phyloP scores from a whole-genome alignment of 2,888 invertebrate genomes.

The Cataglyphis altisquamis region DNA sequence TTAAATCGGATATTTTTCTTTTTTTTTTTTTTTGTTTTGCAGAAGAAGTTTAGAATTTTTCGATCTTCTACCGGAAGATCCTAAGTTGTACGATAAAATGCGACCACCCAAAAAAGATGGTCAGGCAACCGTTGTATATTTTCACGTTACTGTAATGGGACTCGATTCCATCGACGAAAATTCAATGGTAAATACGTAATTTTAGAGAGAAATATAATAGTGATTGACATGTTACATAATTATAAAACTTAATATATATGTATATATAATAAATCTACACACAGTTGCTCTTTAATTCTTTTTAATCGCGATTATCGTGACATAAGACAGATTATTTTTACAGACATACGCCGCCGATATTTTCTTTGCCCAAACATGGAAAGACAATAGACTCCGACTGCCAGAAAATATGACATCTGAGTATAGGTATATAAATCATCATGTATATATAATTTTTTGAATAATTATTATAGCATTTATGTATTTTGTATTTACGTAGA shows the following conservation, averaged over 20 bases:
- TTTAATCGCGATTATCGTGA: background rate
- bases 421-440: slow-evolving; percentile 89
- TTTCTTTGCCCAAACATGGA: slow-evolving; percentile 98
- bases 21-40: slow-evolving; percentile 35
- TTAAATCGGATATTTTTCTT: background rate
- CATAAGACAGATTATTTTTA: slow-evolving; percentile 66
- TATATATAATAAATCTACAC: background rate
- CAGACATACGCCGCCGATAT: slow-evolving; percentile 96
- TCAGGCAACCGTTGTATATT: slow-evolving; percentile 94
- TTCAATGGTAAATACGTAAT: slow-evolving; percentile 91
- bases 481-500: background rate
- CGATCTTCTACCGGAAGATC: slow-evolving; percentile 95
- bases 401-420: slow-evolving; percentile 98
- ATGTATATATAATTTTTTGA: background rate
- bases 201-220: background rate
- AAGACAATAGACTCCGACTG: slow-evolving; percentile 93
- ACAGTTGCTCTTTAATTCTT: background rate
- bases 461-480: background rate
- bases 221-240: background rate
- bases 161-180: slow-evolving; percentile 98
- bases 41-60: slow-evolving; percentile 93
- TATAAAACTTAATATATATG: background rate
- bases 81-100: slow-evolving; percentile 96
- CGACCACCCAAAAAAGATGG: slow-evolving; percentile 96
- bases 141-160: slow-evolving; percentile 98